Evolutionary conservation across 2,113 vertebrate species (phyloP).

Genomic region (Talpa occidentalis): DNA sequence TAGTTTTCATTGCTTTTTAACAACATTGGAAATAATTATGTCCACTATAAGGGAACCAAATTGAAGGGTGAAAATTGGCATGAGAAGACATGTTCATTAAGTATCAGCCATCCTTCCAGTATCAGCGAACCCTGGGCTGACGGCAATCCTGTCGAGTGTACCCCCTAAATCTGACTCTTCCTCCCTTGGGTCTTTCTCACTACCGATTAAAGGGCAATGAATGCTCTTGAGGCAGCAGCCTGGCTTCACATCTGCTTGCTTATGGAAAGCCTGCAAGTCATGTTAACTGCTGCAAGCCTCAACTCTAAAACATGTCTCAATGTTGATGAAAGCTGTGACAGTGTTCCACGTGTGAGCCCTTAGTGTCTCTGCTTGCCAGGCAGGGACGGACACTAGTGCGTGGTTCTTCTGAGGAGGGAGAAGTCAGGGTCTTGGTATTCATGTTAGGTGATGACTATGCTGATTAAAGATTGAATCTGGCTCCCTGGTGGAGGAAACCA

Average conservation of each 20-base stretch:
- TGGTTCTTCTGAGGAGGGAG: background rate
- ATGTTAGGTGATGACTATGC: background rate
- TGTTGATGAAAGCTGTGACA: background rate
- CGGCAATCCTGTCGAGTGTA: no score
- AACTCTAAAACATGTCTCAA: background rate
- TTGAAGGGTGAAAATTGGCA: background rate
- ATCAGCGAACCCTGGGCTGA: background rate
- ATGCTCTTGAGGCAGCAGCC: background rate
- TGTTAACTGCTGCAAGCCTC: background rate
- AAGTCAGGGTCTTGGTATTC: background rate
- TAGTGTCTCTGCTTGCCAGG: background rate
- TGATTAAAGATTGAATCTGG: background rate
- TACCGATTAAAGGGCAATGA: background rate
- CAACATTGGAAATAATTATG: background rate
- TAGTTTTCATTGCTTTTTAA: background rate
- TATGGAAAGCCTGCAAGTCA: background rate
- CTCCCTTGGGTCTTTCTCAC: background rate
- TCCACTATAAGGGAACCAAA: background rate
- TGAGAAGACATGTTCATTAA: background rate
- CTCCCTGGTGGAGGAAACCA: background rate
- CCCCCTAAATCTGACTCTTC: background rate
- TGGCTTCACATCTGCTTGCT: background rate
- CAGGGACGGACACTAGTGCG: no score
- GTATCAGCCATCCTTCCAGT: background rate
- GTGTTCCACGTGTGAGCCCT: background rate